phyloP scores from a whole-genome alignment of 2,113 vertebrate species.

The Recurvirostra avosetta region DNA sequence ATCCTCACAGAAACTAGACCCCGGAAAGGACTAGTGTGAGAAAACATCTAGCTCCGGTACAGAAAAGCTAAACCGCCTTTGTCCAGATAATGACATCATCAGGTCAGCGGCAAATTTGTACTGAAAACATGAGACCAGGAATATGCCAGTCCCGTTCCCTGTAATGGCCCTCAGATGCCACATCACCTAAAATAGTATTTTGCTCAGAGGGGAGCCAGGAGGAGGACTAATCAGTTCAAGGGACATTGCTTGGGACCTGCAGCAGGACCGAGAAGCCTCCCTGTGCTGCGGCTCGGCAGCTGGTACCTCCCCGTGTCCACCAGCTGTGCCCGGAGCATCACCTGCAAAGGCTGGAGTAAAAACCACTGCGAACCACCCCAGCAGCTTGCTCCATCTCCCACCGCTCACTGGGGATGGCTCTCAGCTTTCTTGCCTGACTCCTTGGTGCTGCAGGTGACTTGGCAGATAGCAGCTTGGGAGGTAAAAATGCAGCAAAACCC shows the following conservation, averaged over 20 bases:
- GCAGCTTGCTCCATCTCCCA: background rate
- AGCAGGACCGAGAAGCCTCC: background rate
- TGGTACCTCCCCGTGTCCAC: background rate
- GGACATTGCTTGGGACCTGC: background rate
- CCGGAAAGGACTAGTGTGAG: background rate
- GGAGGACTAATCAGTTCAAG: background rate
- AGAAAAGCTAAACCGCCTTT: background rate
- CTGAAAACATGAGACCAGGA: background rate
- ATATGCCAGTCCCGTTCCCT: background rate
- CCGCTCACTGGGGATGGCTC: background rate
- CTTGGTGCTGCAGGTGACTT: background rate
- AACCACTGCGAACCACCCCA: fast-evolving
- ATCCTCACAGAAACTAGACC: background rate
- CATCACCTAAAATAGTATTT: background rate
- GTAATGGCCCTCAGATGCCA: background rate
- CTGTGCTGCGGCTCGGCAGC: background rate
- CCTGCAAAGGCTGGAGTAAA: background rate
- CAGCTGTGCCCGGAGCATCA: fast-evolving
- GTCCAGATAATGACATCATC: background rate
- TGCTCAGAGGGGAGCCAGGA: background rate
- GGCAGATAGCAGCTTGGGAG: background rate
- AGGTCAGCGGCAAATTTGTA: background rate
- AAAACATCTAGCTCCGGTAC: background rate
- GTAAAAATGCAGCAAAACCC: background rate
- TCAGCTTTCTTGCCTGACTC: background rate